Base-by-base conservation (phyloP, 2,797 vertebrate species). In the Mallotus villosus region DNA sequence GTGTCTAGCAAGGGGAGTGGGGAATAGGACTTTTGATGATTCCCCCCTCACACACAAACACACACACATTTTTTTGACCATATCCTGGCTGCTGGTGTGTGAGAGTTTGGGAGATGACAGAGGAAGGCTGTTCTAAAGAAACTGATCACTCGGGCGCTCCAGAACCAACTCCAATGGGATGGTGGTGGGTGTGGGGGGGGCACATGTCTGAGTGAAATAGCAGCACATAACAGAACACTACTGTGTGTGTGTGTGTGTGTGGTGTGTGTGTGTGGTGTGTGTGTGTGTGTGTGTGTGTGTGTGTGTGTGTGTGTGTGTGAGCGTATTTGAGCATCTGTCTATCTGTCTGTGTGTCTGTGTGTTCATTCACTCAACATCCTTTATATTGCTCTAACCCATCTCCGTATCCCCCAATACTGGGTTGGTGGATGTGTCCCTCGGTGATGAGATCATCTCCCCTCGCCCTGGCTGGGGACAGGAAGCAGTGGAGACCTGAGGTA, bases 361-460 rank as follows among this genome's bases (percentile, higher is more conserved):
- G 59, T 24, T 25, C 11, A 27, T 25, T 24, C 59, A 61, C 12
- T 25, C 59, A 4, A 24, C 21, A 61, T 61, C 25, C 25, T 27
- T 61, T 25, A 14, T 61, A 61, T 24, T 25, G 21, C 25, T 25
- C 22, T 4, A 61, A 11, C 59, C 24, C 21, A 53, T 53, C 51
- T n/a, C 51, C 51, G 6, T 53, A 53, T 53, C 51, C 17, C 57
- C 2, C 59, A 27, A 61, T 24, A 27, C 24, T 16, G 22, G 22
- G 59, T 14, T 61, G 59, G 61, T 32, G 27, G 29, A 63, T 63
- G 61, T 63, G 61, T 63, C 61, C 61, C 61, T 29, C 17, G 61
- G 29, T 63, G 61, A 32, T 63, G 61, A 34, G 61, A 32, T 63
- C 61, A 63, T 63, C 61, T 32, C 29, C 29, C 61, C 61, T 63